Evolutionary conservation across 2,888 invertebrate species (phyloP).

Genomic region (Caenorhabditis sp.): DNA sequence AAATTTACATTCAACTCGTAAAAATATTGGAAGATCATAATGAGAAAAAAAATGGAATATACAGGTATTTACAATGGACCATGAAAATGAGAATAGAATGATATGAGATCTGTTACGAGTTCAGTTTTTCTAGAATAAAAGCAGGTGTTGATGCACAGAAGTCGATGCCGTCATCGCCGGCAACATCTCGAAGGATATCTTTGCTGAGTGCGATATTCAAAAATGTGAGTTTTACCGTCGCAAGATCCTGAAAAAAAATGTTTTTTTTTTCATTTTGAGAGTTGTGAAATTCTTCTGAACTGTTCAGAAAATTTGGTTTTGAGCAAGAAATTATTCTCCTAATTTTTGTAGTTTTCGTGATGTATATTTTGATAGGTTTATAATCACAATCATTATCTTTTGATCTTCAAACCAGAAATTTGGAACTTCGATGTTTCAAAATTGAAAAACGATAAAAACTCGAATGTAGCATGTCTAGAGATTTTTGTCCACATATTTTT

Average conservation of each 20-base stretch:
- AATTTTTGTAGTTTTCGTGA: too few relatives aligned
- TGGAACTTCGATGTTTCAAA: too few relatives aligned
- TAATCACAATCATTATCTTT: too few relatives aligned
- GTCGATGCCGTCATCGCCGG: conserved; percentile 20
- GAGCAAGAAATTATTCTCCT: too few relatives aligned
- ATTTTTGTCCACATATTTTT: too few relatives aligned
- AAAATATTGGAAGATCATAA: conserved; percentile 3
- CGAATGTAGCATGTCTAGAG: too few relatives aligned
- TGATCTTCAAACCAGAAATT: too few relatives aligned
- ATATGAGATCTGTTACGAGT: background rate
- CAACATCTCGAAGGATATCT: conserved; percentile 13
- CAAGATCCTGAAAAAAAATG: conserved; percentile 16
- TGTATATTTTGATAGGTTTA: too few relatives aligned
- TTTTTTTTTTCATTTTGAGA: background rate
- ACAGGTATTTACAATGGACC: background rate
- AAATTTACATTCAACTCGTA: conserved; percentile 1
- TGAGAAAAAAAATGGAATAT: conserved; percentile 1
- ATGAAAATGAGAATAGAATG: background rate
- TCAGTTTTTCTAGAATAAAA: conserved; percentile 19
- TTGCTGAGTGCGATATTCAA: conserved; percentile 4
- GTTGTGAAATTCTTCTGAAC: background rate
- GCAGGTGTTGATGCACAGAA: conserved; percentile 23
- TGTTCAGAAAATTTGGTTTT: too few relatives aligned
- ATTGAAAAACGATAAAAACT: too few relatives aligned
- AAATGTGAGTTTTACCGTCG: conserved; percentile 10